Base-by-base conservation (phyloP, 2,797 vertebrate species). In the Sebastes reedi region DNA sequence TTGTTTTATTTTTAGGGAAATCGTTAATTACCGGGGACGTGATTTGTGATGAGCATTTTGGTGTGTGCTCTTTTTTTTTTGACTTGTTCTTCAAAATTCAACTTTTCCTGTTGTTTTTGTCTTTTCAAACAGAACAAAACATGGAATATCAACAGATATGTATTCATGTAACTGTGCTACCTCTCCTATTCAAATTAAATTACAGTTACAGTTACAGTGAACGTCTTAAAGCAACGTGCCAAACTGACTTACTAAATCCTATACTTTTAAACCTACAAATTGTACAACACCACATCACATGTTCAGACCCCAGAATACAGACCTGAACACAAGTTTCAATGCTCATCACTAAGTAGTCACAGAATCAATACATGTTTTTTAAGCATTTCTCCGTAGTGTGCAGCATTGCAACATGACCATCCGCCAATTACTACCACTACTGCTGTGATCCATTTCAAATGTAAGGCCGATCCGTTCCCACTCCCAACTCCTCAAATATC, bases 1-100 rank as follows among this genome's bases (percentile, higher is more conserved):
- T 91, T 77, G 86, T 87, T 95, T 95, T 95, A 95, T 95, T 95
- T 95, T 95, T 94, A 95, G 94, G 89, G 87, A 82, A 90, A 92
- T 88, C 83, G 84, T 95, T 94, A 95, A 95, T 95, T 93, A 95
- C 87, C 32, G 14, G 54, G 46, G 80, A 66, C 54, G 24, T 75
- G 72, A 86, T 85, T 80, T 80, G 83, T 88, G 76, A 80, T 32
- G 79, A 78, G 79, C 60, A 24, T 67, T 81, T 67, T 58, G 64
- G 69, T 54, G 72, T 14, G 82, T 59, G 42, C 14, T 8, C 16
- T 50, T 6, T 36, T 42, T 12, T 12, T 82, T 75, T 60, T 58
- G 13, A 82, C 59, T 82, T 67, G 42, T 8, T 66, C 36, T 81
- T 80, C 39, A 55, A 55, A 88, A 80, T 12, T 52, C n/a, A 27